Evolutionary conservation across 2,797 vertebrate species (phyloP).

Genomic region (Pangasius djambal): DNA sequence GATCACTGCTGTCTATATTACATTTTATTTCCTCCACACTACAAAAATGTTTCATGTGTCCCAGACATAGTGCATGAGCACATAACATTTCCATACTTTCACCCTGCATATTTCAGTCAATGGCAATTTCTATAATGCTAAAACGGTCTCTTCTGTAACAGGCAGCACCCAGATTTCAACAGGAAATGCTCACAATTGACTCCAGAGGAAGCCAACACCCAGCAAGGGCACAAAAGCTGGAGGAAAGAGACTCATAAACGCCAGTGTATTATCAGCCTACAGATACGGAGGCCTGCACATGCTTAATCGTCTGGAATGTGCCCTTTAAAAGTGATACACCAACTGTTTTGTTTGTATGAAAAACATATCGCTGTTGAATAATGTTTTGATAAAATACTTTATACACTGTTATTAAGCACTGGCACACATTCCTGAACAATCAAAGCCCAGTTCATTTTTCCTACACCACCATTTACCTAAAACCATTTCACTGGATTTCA

Average conservation of each 20-base stretch:
- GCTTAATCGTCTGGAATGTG: conserved; percentile 24
- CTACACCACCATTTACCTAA: neutral
- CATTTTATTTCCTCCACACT: neutral
- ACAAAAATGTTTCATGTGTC: neutral
- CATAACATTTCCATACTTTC: neutral
- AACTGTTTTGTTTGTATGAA: neutral
- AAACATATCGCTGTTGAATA: neutral
- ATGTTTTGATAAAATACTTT: conserved; percentile 11
- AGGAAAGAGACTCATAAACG: conserved; percentile 58
- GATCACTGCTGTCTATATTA: no score
- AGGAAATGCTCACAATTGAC: conserved; percentile 63
- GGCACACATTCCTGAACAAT: neutral
- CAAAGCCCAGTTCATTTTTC: neutral
- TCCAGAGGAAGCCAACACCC: conserved; percentile 70
- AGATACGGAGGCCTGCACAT: conserved; percentile 54
- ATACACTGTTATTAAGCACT: neutral
- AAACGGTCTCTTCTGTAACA: neutral
- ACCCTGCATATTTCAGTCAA: neutral
- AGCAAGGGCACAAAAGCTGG: conserved; percentile 58
- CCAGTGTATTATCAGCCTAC: conserved; percentile 38
- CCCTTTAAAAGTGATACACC: neutral
- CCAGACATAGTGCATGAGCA: neutral
- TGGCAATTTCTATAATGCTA: neutral
- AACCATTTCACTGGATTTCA: neutral
- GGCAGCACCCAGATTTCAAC: conserved; percentile 44